Percentiles rank a stretch among this genome's conserved stretches.
These are phyloP conservation scores for Setipinna tenuifilis DNA, from an alignment of 2,797 vertebrate genomes.

Conservation along the genomic window DNA sequence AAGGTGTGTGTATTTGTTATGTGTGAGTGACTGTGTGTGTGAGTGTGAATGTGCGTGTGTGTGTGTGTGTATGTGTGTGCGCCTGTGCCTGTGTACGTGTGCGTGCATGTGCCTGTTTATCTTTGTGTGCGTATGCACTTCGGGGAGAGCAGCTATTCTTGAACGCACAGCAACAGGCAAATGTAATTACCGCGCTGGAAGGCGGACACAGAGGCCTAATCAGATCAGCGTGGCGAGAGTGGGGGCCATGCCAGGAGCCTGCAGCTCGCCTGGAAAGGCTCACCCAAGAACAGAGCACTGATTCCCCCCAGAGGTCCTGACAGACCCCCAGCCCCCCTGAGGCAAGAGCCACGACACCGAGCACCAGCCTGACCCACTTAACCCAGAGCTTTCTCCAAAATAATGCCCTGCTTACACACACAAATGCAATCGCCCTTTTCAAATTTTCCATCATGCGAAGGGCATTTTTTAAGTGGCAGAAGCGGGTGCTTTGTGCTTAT, in stretches of 20 bases:
- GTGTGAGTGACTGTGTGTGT: not conserved
- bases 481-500: not conserved
- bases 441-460: not conserved
- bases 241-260: constrained; percentile 65
- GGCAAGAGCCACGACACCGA: constrained; percentile 50
- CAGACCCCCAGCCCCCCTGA: not conserved
- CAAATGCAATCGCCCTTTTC: not conserved
- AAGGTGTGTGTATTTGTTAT: not conserved
- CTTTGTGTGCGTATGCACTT: constrained; percentile 44
- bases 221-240: constrained; percentile 65
- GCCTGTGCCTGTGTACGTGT: not conserved
- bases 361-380: constrained; percentile 27
- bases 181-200: constrained; percentile 75
- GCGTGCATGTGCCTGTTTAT: not conserved
- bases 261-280: constrained; percentile 63
- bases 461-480: not conserved
- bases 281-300: constrained; percentile 52
- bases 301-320: constrained; percentile 38
- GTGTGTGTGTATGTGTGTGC: no score
- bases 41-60: no score
- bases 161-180: constrained; percentile 78
- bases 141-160: constrained; percentile 73
- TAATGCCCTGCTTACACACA: not conserved
- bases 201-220: constrained; percentile 68
- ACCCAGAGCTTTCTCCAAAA: not conserved